These are phyloP conservation scores for Chloebia gouldiae DNA, from an alignment of 2,113 vertebrate species.

Conservation along the genomic window DNA sequence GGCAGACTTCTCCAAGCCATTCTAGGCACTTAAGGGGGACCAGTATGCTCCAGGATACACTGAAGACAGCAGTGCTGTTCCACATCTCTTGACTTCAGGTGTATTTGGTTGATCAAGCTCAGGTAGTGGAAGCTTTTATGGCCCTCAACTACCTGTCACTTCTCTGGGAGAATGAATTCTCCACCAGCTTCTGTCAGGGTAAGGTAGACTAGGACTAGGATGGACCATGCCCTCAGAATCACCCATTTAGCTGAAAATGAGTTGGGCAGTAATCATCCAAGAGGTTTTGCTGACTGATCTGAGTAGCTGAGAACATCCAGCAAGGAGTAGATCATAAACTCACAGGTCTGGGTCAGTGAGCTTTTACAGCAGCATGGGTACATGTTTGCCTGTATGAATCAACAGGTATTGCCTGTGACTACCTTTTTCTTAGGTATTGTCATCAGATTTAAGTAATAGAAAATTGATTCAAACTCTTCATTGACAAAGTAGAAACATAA, in stretches of 20 bases:
- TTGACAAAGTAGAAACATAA: background rate
- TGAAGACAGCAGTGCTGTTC: background rate
- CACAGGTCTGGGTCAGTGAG: background rate
- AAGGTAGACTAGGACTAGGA: background rate
- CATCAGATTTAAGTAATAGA: background rate
- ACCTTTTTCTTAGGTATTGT: background rate
- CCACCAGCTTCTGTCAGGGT: background rate
- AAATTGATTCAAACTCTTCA: background rate
- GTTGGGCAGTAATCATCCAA: background rate
- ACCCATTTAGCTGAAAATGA: background rate
- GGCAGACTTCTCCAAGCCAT: background rate
- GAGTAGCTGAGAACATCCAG: background rate
- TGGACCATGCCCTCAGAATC: background rate
- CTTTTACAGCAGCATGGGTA: background rate
- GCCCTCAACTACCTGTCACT: background rate
- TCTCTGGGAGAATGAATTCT: background rate
- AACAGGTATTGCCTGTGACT: background rate
- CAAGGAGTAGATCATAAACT: background rate
- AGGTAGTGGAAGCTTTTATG: background rate
- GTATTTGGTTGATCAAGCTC: background rate
- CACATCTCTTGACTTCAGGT: background rate
- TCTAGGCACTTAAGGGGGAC: background rate
- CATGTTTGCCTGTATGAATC: background rate
- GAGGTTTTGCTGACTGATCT: background rate
- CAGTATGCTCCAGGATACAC: background rate